These are phyloP conservation scores for Eugnorisma glareosa DNA, from an alignment of 2,888 invertebrate species.

Conservation along the genomic window DNA sequence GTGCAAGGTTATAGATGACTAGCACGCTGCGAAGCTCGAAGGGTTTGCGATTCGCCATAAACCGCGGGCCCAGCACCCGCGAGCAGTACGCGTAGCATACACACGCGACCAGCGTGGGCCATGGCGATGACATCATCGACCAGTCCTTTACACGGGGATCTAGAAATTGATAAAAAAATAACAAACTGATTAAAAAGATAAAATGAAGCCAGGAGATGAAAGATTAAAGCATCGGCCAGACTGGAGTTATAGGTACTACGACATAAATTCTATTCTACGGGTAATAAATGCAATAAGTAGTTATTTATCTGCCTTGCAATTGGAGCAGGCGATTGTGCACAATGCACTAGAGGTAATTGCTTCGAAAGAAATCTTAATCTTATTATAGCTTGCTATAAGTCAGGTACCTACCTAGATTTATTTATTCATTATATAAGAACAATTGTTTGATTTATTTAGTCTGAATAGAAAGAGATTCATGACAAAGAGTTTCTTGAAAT, in stretches of 20 bases:
- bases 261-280: not conserved
- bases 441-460: not conserved
- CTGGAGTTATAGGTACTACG: not conserved
- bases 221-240: slow-evolving; percentile 1
- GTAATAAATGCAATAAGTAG: slow-evolving; percentile 13
- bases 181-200: slow-evolving; percentile 16
- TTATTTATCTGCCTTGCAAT: slow-evolving; percentile 4
- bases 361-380: slow-evolving; percentile 21
- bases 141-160: slow-evolving; percentile 97
- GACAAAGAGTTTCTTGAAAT: slow-evolving; percentile 2
- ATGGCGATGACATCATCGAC: slow-evolving; percentile 97
- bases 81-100: slow-evolving; percentile 96
- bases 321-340: slow-evolving; percentile 35
- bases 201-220: not conserved
- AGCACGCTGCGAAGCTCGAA: slow-evolving; percentile 95
- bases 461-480: not conserved
- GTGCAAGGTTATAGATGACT: slow-evolving; percentile 96
- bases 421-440: no score
- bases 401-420: not conserved
- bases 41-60: slow-evolving; percentile 97
- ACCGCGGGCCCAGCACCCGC: slow-evolving; percentile 94
- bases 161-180: slow-evolving; percentile 81
- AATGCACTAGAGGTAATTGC: slow-evolving; percentile 24
- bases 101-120: slow-evolving; percentile 96
- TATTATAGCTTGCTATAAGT: not conserved